A percentile compares a stretch with the other conserved stretches of the same genome.
These are phyloP conservation scores for Caenorhabditis tropicalis DNA, from an alignment of 1,140 invertebrate genomes.

Conservation along the genomic window DNA sequence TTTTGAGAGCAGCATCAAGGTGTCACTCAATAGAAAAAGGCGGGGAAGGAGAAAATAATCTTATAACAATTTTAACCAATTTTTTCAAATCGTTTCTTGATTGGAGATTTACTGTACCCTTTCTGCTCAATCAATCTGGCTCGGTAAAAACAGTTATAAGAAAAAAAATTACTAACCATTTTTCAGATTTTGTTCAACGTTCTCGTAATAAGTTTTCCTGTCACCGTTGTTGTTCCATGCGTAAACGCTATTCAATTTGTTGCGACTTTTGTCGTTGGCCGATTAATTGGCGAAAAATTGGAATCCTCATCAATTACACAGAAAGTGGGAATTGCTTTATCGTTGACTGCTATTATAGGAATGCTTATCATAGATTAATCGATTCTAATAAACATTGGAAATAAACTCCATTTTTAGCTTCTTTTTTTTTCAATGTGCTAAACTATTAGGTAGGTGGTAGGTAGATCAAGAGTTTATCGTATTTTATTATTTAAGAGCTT, in stretches of 20 bases:
- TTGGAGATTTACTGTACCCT: conserved; percentile 11
- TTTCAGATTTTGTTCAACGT: conserved; percentile 12
- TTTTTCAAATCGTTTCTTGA: neutral
- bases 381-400: neutral
- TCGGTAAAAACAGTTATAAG: neutral
- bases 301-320: neutral
- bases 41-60: neutral
- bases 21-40: neutral
- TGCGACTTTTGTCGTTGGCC: neutral
- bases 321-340: neutral
- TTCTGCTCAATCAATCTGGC: neutral
- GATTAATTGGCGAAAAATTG: neutral
- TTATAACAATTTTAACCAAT: neutral
- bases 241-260: conserved; percentile 11
- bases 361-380: neutral
- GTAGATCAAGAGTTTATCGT: too few relatives aligned
- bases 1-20: neutral
- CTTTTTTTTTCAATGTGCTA: too few relatives aligned
- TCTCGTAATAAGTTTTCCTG: neutral
- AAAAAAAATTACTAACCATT: neutral
- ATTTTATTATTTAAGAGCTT: too few relatives aligned
- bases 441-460: too few relatives aligned
- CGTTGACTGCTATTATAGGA: neutral
- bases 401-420: too few relatives aligned
- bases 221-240: conserved; percentile 1